Percentiles rank a stretch among this genome's conserved stretches.
phyloP scores from a whole-genome alignment of 2,797 vertebrate genomes.

The Crotalus adamanteus region DNA sequence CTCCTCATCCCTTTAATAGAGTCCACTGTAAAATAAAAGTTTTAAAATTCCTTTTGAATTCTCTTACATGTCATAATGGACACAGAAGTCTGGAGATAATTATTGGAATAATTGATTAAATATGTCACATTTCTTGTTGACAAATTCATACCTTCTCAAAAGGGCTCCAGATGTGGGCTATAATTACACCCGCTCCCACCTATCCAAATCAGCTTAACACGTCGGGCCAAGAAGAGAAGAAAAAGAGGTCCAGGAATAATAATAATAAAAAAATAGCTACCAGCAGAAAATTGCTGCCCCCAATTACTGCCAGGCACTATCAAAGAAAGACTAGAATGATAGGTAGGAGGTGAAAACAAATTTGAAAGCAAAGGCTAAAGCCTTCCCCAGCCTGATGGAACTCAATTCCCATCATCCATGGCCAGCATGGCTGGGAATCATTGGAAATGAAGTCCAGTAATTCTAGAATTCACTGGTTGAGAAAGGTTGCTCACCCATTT shows the following conservation, averaged over 20 bases:
- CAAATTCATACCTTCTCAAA: constrained; percentile 56
- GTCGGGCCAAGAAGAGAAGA: constrained; percentile 7
- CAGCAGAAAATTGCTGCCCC: constrained; percentile 40
- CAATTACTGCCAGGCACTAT: constrained; percentile 54
- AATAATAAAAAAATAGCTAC: background rate
- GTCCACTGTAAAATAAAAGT: background rate
- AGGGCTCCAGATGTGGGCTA: constrained; percentile 52
- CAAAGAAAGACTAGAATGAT: background rate
- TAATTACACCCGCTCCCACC: constrained; percentile 35
- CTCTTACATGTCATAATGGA: constrained; percentile 41
- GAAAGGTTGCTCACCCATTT: background rate
- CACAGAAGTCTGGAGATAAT: constrained; percentile 35
- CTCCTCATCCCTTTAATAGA: background rate
- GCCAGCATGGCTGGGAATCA: background rate
- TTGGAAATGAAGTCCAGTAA: background rate
- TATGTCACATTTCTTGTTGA: constrained; percentile 47
- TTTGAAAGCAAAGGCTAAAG: background rate
- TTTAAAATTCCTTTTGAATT: constrained; percentile 21
- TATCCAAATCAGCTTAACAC: constrained; percentile 29
- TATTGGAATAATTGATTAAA: constrained; percentile 61
- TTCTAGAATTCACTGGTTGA: background rate
- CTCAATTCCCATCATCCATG: background rate
- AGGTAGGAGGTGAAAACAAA: background rate
- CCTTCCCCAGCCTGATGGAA: background rate
- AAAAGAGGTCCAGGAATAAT: background rate